Percentiles rank a stretch among this genome's conserved stretches.
Conservation (phyloP, 2,888 invertebrate genomes). For the Nemotelus nigrinus region DNA sequence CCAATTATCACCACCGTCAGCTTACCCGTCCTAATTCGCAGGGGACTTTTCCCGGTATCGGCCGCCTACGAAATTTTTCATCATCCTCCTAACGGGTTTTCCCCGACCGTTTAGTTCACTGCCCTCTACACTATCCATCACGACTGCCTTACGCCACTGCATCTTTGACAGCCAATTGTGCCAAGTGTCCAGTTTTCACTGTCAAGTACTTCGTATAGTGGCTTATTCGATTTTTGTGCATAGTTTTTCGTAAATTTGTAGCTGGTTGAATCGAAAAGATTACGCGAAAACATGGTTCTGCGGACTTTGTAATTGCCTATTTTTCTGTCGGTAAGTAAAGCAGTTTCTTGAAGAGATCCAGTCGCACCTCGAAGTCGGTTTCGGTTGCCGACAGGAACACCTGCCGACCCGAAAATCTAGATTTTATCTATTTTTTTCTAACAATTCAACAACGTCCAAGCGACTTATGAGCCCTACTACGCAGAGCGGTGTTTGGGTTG, state of each 20-base stretch:
- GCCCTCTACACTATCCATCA: no score
- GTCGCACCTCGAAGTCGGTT: conserved; percentile 68
- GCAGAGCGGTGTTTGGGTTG: conserved; percentile 87
- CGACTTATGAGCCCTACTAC: conserved; percentile 86
- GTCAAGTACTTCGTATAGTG: no score
- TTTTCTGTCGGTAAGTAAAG: conserved; percentile 67
- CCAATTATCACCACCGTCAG: no score
- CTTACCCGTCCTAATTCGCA: no score
- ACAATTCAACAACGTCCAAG: conserved; percentile 86
- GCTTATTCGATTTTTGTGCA: conserved; percentile 74
- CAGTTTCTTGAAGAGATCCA: conserved; percentile 67
- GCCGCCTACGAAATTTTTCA: no score
- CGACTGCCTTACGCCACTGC: no score
- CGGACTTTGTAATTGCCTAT: conserved; percentile 52
- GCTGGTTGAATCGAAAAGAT: conserved; percentile 58
- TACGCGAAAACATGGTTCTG: conserved; percentile 57
- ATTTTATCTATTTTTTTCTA: conserved; percentile 93
- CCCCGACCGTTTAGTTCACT: no score
- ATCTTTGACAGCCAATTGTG: no score
- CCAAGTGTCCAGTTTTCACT: no score
- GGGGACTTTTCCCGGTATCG: no score
- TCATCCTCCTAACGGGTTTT: no score
- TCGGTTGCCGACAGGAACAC: conserved; percentile 78
- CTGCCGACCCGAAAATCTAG: conserved; percentile 92
- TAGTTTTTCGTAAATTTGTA: conserved; percentile 58